Base-by-base conservation (phyloP, 2,888 invertebrate genomes). In the Belgica antarctica region DNA sequence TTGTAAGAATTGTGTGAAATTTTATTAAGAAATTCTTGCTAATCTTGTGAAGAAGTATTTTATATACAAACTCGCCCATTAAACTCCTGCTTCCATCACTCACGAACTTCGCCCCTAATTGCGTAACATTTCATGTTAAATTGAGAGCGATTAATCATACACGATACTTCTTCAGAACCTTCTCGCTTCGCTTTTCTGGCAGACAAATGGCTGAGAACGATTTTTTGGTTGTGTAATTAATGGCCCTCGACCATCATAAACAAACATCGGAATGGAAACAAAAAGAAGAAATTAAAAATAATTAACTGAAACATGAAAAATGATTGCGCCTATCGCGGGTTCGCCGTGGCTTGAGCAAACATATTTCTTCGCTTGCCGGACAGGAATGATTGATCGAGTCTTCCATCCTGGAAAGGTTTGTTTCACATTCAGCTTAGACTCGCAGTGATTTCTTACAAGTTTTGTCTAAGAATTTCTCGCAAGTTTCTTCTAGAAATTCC, bases 261-360 rank as follows among this genome's bases (percentile, higher is more conserved):
- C 59, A 59, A 59, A 59, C 25, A 59, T 12, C 59, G 25, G 5
- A n/a, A n/a, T n/a, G n/a, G n/a, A n/a, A 46, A 7, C 8, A 59
- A 59, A 59, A 59, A 59, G 27, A 15, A 25, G 59, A 59, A 59
- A 59, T 59, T 59, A 27, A 59, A 59, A 59, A 59, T 59, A 59
- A 59, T 59, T 59, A 59, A 27, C 59, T 59, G 59, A 59, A 59
- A 59, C 25, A 59, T 59, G 25, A 59, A 59, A 59, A 59, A 59
- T 59, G 59, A 59, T 59, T 19, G 22, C 59, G 27, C 25, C 19
- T 15, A 25, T 25, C 52, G 19, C 46, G 19, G 5, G 10, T 41
- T 22, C n/a, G 22, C 52, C 52, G 52, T 52, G 52, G 52, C 52
- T 41, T 22, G 52, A 22, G 17, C 52, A n/a, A n/a, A n/a, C n/a